These are phyloP conservation scores for Protophormia terraenovae DNA, from an alignment of 2,888 invertebrate species.

Conservation along the genomic window DNA sequence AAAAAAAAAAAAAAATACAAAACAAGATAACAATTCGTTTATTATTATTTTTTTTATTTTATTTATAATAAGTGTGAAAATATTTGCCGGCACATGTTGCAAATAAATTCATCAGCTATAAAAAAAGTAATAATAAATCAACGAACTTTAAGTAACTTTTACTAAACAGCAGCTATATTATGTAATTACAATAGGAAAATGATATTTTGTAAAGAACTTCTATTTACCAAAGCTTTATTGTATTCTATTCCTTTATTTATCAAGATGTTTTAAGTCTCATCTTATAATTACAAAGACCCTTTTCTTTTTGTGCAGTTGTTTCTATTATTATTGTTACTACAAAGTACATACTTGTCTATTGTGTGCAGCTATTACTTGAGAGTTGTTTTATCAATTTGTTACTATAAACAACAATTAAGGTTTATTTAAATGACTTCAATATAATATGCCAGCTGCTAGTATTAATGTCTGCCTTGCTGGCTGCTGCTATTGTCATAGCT, in stretches of 20 bases:
- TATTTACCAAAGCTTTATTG: too few relatives aligned
- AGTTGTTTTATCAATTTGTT: conserved; percentile 9
- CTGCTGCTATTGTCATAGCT: not conserved
- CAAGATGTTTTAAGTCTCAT: not conserved
- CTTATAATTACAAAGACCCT: not conserved
- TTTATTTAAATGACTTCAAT: not conserved
- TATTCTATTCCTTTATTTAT: too few relatives aligned
- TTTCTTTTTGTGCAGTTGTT: not conserved
- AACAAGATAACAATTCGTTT: not conserved
- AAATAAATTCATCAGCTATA: too few relatives aligned
- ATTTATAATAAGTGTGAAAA: not conserved
- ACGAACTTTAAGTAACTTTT: too few relatives aligned
- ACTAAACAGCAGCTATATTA: too few relatives aligned
- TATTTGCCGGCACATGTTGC: not conserved
- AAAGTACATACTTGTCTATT: not conserved
- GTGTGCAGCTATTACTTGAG: not conserved
- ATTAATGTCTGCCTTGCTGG: not conserved
- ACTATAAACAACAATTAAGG: conserved; percentile 43
- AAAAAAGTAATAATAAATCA: not conserved
- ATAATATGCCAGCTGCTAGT: not conserved
- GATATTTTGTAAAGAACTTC: too few relatives aligned
- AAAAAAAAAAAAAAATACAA: not conserved
- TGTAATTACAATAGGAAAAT: too few relatives aligned
- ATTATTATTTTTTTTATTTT: too few relatives aligned
- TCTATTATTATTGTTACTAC: not conserved